These are phyloP conservation scores for Limnodromus scolopaceus DNA, from an alignment of 2,797 vertebrate species.

Conservation along the genomic window DNA sequence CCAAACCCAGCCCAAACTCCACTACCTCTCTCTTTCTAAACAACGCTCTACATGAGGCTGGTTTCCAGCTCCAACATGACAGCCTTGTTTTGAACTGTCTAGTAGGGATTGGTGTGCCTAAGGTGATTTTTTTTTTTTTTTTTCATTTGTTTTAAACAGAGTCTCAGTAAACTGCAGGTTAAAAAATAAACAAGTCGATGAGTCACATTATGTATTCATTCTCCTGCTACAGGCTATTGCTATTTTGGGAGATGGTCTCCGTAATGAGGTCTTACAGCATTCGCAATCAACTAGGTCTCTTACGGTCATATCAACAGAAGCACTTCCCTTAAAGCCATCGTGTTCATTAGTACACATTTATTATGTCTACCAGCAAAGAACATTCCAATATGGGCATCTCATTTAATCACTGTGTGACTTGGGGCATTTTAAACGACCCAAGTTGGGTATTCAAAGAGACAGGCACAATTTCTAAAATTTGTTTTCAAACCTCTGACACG, in stretches of 20 bases:
- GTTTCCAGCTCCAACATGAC: not conserved
- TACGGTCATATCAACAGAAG: not conserved
- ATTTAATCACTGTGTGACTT: not conserved
- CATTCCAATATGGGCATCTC: not conserved
- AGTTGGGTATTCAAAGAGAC: not conserved
- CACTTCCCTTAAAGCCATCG: not conserved
- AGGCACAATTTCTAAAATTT: not conserved
- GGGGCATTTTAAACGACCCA: not conserved
- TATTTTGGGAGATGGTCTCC: slow-evolving; percentile 14
- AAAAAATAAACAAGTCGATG: not conserved
- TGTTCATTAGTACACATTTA: not conserved
- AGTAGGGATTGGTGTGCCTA: not conserved
- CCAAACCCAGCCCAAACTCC: not conserved
- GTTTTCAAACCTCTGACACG: not conserved
- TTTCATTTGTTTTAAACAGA: not conserved
- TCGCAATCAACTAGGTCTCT: not conserved
- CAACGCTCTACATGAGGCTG: not conserved
- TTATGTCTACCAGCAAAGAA: not conserved
- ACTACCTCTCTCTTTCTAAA: not conserved
- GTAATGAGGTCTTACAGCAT: not conserved
- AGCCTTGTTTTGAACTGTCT: not conserved
- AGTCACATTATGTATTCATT: not conserved
- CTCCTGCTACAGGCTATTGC: not conserved
- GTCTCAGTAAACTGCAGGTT: not conserved
- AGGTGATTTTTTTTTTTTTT: not conserved